These are phyloP conservation scores for Phrynocephalus versicolor DNA, from an alignment of 2,113 vertebrate genomes.

Conservation along the genomic window DNA sequence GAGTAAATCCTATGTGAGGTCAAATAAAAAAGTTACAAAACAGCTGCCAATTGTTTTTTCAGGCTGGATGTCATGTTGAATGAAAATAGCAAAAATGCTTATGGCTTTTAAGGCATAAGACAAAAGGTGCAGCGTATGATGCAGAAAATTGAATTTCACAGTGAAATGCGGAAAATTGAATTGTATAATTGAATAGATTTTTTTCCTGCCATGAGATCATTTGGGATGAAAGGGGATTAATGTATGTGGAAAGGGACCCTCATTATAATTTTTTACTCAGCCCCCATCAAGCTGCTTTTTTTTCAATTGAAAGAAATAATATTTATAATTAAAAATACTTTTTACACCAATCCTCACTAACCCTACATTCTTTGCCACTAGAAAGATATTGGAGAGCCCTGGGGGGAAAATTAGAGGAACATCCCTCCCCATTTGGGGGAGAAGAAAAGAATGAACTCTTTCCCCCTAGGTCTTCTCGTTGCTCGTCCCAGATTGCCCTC, in stretches of 20 bases:
- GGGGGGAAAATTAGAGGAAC: too few species aligned
- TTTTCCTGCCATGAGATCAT: not conserved
- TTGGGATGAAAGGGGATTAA: not conserved
- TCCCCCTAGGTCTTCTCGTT: too few species aligned
- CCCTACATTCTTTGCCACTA: not conserved
- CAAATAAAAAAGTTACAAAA: not conserved
- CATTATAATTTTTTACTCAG: not conserved
- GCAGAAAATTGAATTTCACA: not conserved
- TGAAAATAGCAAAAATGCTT: not conserved
- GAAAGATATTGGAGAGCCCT: too few species aligned
- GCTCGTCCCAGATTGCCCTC: too few species aligned
- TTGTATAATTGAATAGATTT: not conserved
- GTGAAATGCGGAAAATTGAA: not conserved
- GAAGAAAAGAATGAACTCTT: too few species aligned
- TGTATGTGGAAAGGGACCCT: not conserved
- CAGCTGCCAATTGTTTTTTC: not conserved
- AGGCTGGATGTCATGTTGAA: not conserved
- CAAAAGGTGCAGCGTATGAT: not conserved
- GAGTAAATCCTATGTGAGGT: not conserved
- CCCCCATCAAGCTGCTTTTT: too few species aligned
- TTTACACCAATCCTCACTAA: not conserved
- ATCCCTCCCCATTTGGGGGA: too few species aligned
- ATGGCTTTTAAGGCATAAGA: too few species aligned
- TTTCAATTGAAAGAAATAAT: not conserved
- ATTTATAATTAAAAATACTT: not conserved